Evolutionary conservation across 1,140 invertebrate species (phyloP).

Genomic region (Acromyrmex heyeri): DNA sequence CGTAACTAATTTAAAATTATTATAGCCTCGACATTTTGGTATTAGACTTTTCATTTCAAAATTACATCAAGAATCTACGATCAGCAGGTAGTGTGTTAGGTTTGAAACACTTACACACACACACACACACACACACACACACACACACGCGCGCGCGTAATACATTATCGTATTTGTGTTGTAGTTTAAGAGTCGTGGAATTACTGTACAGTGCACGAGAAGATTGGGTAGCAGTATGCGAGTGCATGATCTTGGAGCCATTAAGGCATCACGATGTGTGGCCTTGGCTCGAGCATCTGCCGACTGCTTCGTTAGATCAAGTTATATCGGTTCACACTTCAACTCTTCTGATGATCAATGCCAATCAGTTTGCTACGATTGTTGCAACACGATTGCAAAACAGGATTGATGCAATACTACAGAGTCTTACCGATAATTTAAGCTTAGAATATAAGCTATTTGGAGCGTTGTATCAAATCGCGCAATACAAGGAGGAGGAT

Average conservation of each 20-base stretch:
- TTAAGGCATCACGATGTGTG: constrained; percentile 81
- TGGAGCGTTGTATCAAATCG: constrained; percentile 88
- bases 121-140: no score
- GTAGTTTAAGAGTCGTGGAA: constrained; percentile 82
- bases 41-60: no score
- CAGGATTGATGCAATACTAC: constrained; percentile 81
- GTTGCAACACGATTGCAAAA: constrained; percentile 76
- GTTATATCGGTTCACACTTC: constrained; percentile 76
- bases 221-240: constrained; percentile 84
- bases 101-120: no score
- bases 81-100: no score
- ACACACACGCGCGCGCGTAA: no score
- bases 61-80: no score
- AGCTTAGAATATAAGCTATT: constrained; percentile 88
- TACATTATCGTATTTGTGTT: constrained; percentile 66
- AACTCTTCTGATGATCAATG: constrained; percentile 78
- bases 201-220: constrained; percentile 82
- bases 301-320: constrained; percentile 78
- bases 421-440: constrained; percentile 82
- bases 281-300: constrained; percentile 81
- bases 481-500: constrained; percentile 84
- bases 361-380: constrained; percentile 77
- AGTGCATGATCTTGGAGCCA: constrained; percentile 81
- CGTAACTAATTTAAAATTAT: no score
- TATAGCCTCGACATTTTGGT: no score